Base-by-base conservation (phyloP, 2,113 vertebrate species). In the Archilochus colubris region DNA sequence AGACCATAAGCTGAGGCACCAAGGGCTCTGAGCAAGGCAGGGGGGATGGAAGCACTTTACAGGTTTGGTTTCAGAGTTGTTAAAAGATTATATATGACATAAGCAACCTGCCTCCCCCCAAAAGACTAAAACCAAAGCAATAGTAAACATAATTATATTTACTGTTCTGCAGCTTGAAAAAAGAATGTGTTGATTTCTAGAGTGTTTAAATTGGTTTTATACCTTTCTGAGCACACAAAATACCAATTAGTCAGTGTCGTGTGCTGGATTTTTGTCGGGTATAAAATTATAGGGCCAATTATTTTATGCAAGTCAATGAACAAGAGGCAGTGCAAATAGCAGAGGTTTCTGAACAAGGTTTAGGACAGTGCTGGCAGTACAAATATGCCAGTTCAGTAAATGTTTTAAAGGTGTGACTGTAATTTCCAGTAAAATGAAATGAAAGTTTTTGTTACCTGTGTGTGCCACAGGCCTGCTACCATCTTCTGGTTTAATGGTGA, bases 281-380 rank as follows among this genome's bases (percentile, higher is more conserved):
- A 93, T 95, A 93, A 95, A 97, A 97, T 97, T 96, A 97, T 89
- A 80, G 82, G 85, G 75, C 92, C 94, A 97, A 94, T 97, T 97
- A 97, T 86, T 95, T 95, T 80, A 67, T 17, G 51, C 66, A 81
- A 95, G 86, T 76, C 88, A 76, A 80, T 68, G 88, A 85, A 79
- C 86, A 96, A 55, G 75, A 86, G 33, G 91, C 68, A 88, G 73
- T 96, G 87, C 78, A 79, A 93, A 93, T 40, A 95, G 91, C 46
- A 50, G 55, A 93, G 77, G 44, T 31, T 66, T 27, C 64, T 66
- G 68, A 88, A n/a, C 92, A 84, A 66, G 23, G 69, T 94, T 75
- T 70, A 53, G 84, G 93, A 89, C 36, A 67, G 9, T 2, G 15
- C 79, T 95, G 93, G 86, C 82, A 87, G 90, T 44, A 67, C 86